phyloP scores from a whole-genome alignment of 2,888 invertebrate genomes.

The Trichogramma evanescens region DNA sequence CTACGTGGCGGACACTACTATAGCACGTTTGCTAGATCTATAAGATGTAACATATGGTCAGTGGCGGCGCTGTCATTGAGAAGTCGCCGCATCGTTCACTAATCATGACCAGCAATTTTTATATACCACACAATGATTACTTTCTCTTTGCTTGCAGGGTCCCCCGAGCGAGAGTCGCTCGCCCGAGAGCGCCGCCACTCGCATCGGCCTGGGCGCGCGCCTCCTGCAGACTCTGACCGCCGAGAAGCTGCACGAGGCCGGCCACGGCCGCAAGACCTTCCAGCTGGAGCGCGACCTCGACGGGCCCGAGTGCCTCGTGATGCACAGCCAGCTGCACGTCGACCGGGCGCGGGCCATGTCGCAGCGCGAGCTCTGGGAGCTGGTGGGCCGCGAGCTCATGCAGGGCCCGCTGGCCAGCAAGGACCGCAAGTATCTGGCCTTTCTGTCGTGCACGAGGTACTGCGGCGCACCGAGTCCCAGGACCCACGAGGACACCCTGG shows the following conservation, averaged over 20 bases:
- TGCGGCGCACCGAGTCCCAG: conserved; percentile 58
- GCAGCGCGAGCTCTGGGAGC: conserved; percentile 76
- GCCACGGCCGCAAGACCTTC: conserved; percentile 74
- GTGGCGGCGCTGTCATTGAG: too few relatives aligned
- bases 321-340: conserved; percentile 64
- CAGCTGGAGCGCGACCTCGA: conserved; percentile 63
- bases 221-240: conserved; percentile 81
- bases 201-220: conserved; percentile 70
- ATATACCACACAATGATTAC: too few relatives aligned
- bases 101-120: too few relatives aligned
- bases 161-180: conserved; percentile 59
- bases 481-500: conserved; percentile 63
- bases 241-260: conserved; percentile 77
- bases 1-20: too few relatives aligned
- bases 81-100: too few relatives aligned
- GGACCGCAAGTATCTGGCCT: conserved; percentile 79
- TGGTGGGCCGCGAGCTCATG: conserved; percentile 79
- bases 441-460: conserved; percentile 80
- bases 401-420: conserved; percentile 46
- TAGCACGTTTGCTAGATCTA: too few relatives aligned
- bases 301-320: conserved; percentile 62
- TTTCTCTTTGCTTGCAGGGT: conserved; percentile 49
- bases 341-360: conserved; percentile 65
- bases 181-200: conserved; percentile 64
- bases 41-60: too few relatives aligned